Evolutionary conservation across 1,140 invertebrate species (phyloP), one percentile per base, ranked within the genome.

Genomic region (Campodea augens): DNA sequence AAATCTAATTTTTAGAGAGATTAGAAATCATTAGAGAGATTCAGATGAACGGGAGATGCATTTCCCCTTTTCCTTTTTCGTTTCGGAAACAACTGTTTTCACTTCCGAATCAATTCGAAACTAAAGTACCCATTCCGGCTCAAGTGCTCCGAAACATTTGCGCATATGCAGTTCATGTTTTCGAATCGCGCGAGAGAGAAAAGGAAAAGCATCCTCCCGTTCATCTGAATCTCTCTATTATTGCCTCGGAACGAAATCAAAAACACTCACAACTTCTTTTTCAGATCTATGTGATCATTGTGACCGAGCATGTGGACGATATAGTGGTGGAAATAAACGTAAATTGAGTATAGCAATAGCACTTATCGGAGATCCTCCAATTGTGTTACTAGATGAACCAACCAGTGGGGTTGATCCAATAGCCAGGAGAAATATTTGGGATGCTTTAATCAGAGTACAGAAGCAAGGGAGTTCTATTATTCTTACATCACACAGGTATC

Each of bases 321-420:
- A 60, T 48, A 66, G 63, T 42, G 67, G 66, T 22, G 67, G 67
- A 29, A 67, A 64, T 48, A 68, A 65, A 51, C 48, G 67, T 22
- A 68, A 68, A 52, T 51, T 69, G 19, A 65, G 61, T 15, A 60
- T 63, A 23, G 66, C 62, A 20, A 60, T 69, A 13, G 61, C 66
- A 13, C 51, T 69, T 1, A 62, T 68, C 42, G 64, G 64, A 4
- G 57, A 59, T 45, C 65, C 65, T 13, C 53, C 60, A 21, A 53
- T 66, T 39, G 46, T 66, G 1, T 52, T 66, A 27, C 52, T 66
- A 25, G 65, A 67, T 53, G 64, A 67, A 46, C 65, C 65, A 23
- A 64, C 64, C 2, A 63, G 62, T 25, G 65, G 65, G 2, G 64
- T 67, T 57, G 65, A 67, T 48, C 64, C 65, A 22, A 58, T 60